Base-by-base conservation (phyloP, 2,797 vertebrate genomes). In the Miichthys miiuy region DNA sequence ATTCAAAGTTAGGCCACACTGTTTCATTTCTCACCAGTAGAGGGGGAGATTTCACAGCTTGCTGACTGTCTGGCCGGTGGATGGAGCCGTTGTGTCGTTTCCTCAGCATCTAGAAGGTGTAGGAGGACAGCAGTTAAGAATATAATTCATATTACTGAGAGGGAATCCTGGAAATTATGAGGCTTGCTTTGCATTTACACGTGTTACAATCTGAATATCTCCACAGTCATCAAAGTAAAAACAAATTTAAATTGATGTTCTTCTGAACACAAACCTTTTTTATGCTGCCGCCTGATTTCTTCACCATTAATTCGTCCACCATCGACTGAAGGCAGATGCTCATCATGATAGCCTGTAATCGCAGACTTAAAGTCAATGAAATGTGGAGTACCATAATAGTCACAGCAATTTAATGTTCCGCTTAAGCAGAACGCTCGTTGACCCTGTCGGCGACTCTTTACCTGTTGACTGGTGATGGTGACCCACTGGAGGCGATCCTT, bases 301-400 rank as follows among this genome's bases (percentile, higher is more conserved):
- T 99, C 87, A 99, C 97, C 98, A 99, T 99, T 79, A 99, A 87
- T 81, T 99, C 98, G 10, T 99, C 98, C 76, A 99, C 98, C 98
- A 99, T 99, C 25, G 98, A 97, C 93, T 99, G 98, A 62, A 99
- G 94, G 83, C 97, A 99, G 94, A 99, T 99, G 75, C 98, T 99
- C 97, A 99, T 97, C 98, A 99, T 99, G 87, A 99, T 99, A 1
- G 98, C 98, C 98, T 99, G 66, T 67, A 87, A 87, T 38, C 57
- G 83, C 34, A 88, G 14, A 55, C 3, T 20, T 4, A 58, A 11
- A 44, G 23, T 57, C 10, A 51, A 17, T 50, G 4, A 64, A 5
- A 67, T 30, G 12, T 50, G 23, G 0, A 46, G n/a, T 55, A 46
- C 8, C 8, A 8, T 17, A 38, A 18, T 6, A 38, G 52, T 56